Evolutionary conservation across 2,113 vertebrate genomes (phyloP).

Genomic region (Ceyx margarethae): DNA sequence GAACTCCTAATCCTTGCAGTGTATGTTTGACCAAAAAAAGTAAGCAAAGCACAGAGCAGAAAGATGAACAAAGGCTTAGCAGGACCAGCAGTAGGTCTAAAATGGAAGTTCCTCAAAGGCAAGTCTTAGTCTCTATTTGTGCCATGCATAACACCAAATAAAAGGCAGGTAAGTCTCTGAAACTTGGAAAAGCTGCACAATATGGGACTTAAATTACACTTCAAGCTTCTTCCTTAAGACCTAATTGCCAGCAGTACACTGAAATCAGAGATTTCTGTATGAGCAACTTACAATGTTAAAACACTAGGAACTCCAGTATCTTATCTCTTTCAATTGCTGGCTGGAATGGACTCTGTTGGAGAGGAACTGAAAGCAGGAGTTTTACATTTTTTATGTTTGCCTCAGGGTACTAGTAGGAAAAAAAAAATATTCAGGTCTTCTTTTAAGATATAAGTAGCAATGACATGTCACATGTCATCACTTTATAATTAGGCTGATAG

Average conservation of each 20-base stretch:
- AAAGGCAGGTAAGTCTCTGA: not conserved
- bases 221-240: not conserved
- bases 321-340: not conserved
- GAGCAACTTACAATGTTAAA: not conserved
- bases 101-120: not conserved
- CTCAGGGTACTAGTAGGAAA: conserved; percentile 10
- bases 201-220: not conserved
- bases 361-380: not conserved
- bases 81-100: not conserved
- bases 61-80: not conserved
- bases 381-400: conserved; percentile 14
- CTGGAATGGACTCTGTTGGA: not conserved
- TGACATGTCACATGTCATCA: conserved; percentile 28
- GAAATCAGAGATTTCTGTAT: not conserved
- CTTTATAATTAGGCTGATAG: conserved; percentile 62
- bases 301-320: not conserved
- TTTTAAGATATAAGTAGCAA: conserved; percentile 14
- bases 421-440: conserved; percentile 3
- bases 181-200: not conserved
- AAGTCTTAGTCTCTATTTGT: not conserved
- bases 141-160: not conserved
- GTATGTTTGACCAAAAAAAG: not conserved
- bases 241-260: not conserved
- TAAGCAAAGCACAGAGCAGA: not conserved
- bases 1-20: not conserved